Percentiles rank a stretch among this genome's conserved stretches.
These are phyloP conservation scores for Macrophya alboannulata DNA, from an alignment of 2,888 invertebrate genomes.

Conservation along the genomic window DNA sequence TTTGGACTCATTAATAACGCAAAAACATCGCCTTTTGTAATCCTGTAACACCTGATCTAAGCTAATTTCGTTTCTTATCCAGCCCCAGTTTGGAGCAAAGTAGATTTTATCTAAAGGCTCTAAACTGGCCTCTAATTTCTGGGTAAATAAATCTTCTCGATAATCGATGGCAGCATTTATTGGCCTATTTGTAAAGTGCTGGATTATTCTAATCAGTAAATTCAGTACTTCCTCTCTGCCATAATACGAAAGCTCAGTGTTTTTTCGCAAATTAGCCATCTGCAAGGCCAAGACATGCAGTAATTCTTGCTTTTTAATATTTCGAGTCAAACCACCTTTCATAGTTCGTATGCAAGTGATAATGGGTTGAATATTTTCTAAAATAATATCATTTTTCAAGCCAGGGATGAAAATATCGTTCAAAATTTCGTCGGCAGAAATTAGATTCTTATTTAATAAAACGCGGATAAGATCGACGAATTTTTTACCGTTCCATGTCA, in stretches of 20 bases:
- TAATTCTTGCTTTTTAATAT: slow-evolving; percentile 57
- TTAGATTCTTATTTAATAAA: slow-evolving; percentile 59
- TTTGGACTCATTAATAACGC: slow-evolving; percentile 59
- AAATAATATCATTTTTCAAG: slow-evolving; percentile 59
- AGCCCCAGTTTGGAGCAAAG: slow-evolving; percentile 62
- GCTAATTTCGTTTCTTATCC: slow-evolving; percentile 50
- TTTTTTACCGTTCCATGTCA: slow-evolving; percentile 67
- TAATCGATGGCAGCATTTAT: slow-evolving; percentile 17
- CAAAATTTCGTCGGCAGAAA: slow-evolving; percentile 67
- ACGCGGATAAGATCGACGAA: slow-evolving; percentile 65
- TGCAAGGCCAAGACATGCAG: slow-evolving; percentile 61
- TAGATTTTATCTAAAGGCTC: slow-evolving; percentile 70
- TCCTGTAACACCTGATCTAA: slow-evolving; percentile 67
- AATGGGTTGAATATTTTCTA: slow-evolving; percentile 62
- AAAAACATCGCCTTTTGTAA: slow-evolving; percentile 70
- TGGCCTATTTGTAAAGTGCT: slow-evolving; percentile 58
- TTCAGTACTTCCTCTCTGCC: slow-evolving; percentile 62
- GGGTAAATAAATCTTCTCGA: slow-evolving; percentile 51
- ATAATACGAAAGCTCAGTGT: slow-evolving; percentile 60
- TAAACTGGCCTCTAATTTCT: slow-evolving; percentile 63
- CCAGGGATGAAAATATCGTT: slow-evolving; percentile 70
- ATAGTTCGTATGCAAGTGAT: slow-evolving; percentile 63
- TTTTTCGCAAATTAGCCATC: slow-evolving; percentile 64
- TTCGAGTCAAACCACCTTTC: slow-evolving; percentile 47
- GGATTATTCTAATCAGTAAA: slow-evolving; percentile 63